phyloP scores from a whole-genome alignment of 2,888 invertebrate genomes.

The Lymantria dispar region DNA sequence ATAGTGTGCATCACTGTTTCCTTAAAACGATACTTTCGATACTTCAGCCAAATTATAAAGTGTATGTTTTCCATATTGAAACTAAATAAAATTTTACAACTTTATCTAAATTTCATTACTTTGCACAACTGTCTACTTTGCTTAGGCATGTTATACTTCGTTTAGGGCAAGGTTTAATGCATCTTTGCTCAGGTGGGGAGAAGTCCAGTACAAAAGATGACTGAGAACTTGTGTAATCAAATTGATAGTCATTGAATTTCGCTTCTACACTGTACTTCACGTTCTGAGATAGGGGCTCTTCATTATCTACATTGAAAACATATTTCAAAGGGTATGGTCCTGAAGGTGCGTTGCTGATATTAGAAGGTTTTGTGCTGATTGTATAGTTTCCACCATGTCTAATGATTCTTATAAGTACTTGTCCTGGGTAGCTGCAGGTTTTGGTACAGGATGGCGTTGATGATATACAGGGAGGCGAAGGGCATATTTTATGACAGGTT shows the following conservation, averaged over 20 bases:
- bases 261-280: conserved; percentile 68
- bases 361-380: conserved; percentile 68
- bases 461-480: neutral
- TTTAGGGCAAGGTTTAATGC: conserved; percentile 56
- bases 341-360: conserved; percentile 62
- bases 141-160: conserved; percentile 32
- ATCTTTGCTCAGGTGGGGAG: conserved; percentile 61
- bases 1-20: conserved; percentile 6
- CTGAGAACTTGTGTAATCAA: conserved; percentile 72
- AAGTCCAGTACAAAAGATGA: conserved; percentile 71
- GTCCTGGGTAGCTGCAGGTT: conserved; percentile 32
- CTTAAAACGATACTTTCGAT: conserved; percentile 12
- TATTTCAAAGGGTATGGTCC: conserved; percentile 72
- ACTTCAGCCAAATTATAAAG: conserved; percentile 14
- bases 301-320: conserved; percentile 56
- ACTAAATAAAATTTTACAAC: neutral
- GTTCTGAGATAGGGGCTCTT: conserved; percentile 10
- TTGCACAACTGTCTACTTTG: neutral
- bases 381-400: conserved; percentile 68
- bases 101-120: neutral
- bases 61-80: neutral
- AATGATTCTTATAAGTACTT: conserved; percentile 60
- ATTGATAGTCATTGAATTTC: conserved; percentile 70
- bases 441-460: conserved; percentile 45
- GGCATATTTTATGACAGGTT: conserved; percentile 14